Evolutionary conservation across 2,113 vertebrate genomes (phyloP).

Genomic region (Centrocercus urophasianus): DNA sequence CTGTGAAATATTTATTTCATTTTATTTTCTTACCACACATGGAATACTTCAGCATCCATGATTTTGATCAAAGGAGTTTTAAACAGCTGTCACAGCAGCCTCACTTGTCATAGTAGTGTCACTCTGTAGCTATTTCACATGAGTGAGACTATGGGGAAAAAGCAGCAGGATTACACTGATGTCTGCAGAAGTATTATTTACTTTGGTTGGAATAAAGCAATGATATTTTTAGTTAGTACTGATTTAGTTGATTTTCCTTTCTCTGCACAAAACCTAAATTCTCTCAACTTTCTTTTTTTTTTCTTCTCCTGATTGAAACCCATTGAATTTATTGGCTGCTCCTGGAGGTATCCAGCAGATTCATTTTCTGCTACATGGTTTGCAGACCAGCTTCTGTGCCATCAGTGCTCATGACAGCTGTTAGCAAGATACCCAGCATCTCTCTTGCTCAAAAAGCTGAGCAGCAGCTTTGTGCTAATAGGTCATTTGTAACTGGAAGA

Average conservation of each 20-base stretch:
- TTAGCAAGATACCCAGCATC: neutral
- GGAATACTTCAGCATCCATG: neutral
- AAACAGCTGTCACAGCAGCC: neutral
- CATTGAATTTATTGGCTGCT: neutral
- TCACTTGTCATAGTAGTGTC: neutral
- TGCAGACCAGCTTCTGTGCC: neutral
- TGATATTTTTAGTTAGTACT: conserved; percentile 41
- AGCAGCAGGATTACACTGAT: neutral
- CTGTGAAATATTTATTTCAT: neutral
- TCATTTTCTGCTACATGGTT: neutral
- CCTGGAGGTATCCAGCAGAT: neutral
- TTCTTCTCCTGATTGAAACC: neutral
- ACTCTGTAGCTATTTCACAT: neutral
- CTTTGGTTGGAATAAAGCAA: conserved; percentile 7
- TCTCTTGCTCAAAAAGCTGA: neutral
- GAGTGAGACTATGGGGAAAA: neutral
- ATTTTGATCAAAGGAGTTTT: neutral
- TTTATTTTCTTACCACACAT: neutral
- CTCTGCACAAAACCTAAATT: conserved; percentile 2
- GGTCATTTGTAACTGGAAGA: neutral
- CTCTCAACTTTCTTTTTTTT: neutral
- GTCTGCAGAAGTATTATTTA: neutral
- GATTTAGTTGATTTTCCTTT: conserved; percentile 53
- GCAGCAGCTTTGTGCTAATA: neutral
- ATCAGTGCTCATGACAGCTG: neutral